Evolutionary conservation across 2,888 invertebrate genomes (phyloP).

Genomic region (Tetramorium bicarinatum): DNA sequence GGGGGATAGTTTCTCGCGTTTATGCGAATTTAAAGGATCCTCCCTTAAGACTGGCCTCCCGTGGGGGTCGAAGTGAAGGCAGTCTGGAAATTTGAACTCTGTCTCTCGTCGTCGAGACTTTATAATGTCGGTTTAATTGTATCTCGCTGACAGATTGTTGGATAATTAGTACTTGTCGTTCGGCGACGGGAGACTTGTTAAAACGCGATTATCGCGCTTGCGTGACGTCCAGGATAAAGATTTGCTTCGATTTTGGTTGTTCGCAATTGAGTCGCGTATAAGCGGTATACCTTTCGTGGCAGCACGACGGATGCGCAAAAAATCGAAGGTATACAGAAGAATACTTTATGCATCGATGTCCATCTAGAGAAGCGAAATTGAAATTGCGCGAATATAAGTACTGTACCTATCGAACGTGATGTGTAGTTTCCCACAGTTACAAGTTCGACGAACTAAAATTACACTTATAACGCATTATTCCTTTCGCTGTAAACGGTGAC

Average conservation of each 20-base stretch:
- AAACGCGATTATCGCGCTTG: constrained; percentile 41
- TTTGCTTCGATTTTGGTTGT: constrained; percentile 10
- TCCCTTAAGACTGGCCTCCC: constrained; percentile 57
- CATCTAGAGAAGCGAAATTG: constrained; percentile 11
- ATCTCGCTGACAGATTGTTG: constrained; percentile 53
- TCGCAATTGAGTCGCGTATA: background rate
- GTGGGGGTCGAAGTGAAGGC: constrained; percentile 43
- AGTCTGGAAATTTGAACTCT: constrained; percentile 59
- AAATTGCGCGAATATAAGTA: constrained; percentile 9
- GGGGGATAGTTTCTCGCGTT: constrained; percentile 73
- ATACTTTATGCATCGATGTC: background rate
- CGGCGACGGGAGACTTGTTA: constrained; percentile 38
- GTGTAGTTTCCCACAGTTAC: constrained; percentile 6
- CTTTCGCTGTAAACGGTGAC: constrained; percentile 61
- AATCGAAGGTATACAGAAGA: background rate
- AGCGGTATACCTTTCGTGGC: background rate
- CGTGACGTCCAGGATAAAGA: constrained; percentile 15
- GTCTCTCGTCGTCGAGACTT: constrained; percentile 44
- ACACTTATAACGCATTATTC: constrained; percentile 11
- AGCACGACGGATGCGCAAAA: background rate
- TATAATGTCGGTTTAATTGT: constrained; percentile 55
- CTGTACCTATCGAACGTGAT: background rate
- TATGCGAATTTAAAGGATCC: constrained; percentile 69
- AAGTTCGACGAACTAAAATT: constrained; percentile 44
- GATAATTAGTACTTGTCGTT: constrained; percentile 58